phyloP scores from a whole-genome alignment of 2,797 vertebrate species.

The Acrossocheilus wenchowensis region DNA sequence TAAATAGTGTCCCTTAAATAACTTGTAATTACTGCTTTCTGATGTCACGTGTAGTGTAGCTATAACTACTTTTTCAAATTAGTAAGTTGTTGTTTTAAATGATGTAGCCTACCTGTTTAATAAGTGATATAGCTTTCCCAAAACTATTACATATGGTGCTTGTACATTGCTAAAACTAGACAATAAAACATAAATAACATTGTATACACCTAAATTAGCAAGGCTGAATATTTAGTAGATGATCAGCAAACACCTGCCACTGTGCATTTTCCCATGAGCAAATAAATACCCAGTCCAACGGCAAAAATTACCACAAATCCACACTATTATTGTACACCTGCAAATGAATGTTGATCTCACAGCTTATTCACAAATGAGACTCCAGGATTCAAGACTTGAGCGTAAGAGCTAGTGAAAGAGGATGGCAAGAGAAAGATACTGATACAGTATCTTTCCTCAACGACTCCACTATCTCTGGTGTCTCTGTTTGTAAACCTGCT shows the following conservation, averaged over 20 bases:
- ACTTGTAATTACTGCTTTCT: neutral
- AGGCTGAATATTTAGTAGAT: neutral
- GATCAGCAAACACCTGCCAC: neutral
- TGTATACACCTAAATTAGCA: neutral
- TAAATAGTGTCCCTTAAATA: neutral
- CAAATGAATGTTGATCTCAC: neutral
- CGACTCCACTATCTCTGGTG: conserved; percentile 17
- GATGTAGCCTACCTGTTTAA: no score
- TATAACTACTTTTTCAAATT: neutral
- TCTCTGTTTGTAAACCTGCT: conserved; percentile 47
- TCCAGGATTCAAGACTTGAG: neutral
- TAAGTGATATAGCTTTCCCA: neutral
- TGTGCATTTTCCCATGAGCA: neutral
- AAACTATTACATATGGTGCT: neutral
- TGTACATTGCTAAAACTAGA: neutral
- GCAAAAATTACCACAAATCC: neutral
- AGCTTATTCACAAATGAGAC: neutral
- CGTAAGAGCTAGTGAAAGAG: neutral
- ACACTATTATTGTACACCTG: neutral
- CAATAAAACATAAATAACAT: neutral
- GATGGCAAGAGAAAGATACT: neutral
- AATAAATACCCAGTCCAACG: neutral
- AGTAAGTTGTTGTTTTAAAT: neutral
- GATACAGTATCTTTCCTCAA: conserved; percentile 16
- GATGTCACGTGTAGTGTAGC: neutral